Percentiles rank a stretch among this genome's conserved stretches.
Evolutionary conservation across 2,113 vertebrate species (phyloP).

Genomic region (Amblyopsis rosae): DNA sequence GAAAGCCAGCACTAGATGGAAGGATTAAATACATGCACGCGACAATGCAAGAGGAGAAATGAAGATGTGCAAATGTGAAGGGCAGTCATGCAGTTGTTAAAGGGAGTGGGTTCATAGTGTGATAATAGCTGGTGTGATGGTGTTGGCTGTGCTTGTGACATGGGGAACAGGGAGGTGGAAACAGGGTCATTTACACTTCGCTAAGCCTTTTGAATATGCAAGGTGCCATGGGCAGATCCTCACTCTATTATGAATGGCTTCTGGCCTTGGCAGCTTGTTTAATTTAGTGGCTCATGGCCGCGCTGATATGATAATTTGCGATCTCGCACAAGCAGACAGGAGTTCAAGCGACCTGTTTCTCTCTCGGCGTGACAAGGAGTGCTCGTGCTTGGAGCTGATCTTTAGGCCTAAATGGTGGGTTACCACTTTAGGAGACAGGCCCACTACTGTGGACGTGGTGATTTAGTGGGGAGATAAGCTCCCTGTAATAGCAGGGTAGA

Average conservation of each 20-base stretch:
- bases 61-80: background rate
- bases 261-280: conserved; percentile 40
- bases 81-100: background rate
- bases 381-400: conserved; percentile 77
- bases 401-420: conserved; percentile 84
- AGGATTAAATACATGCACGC: background rate
- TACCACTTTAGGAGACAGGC: conserved; percentile 75
- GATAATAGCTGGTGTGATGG: conserved; percentile 25
- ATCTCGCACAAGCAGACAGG: conserved; percentile 31
- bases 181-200: conserved; percentile 42
- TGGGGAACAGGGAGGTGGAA: conserved; percentile 43
- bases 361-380: conserved; percentile 61
- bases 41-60: conserved; percentile 13
- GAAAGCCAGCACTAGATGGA: background rate
- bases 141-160: conserved; percentile 42
- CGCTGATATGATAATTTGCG: conserved; percentile 47
- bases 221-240: conserved; percentile 15
- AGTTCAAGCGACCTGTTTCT: conserved; percentile 25
- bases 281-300: conserved; percentile 30
- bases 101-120: background rate
- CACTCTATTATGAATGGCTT: conserved; percentile 45
- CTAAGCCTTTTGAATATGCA: conserved; percentile 41
- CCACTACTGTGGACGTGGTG: conserved; percentile 81
- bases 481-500: conserved; percentile 89
- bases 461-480: conserved; percentile 91